Base-by-base conservation (phyloP, 2,888 invertebrate genomes). In the Phengaris arion region DNA sequence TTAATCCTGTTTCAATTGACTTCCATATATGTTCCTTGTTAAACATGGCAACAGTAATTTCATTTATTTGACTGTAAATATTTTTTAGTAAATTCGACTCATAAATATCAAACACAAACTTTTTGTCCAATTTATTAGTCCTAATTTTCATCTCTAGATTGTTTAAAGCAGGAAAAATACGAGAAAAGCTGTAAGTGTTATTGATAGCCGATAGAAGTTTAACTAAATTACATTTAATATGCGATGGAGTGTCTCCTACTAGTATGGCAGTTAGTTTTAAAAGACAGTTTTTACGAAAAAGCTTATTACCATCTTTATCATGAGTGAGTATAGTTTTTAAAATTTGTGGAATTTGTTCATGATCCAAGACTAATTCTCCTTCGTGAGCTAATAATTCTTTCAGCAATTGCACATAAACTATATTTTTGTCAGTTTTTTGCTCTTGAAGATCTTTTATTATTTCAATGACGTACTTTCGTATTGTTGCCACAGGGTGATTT, bases 351-450 rank as follows among this genome's bases (percentile, higher is more conserved):
- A 96, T 86, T 83, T 97, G 97, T 78, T 96, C 95, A 57, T 94
- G 87, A 81, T 97, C 97, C 78, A 96, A 85, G 51, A 94, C 79
- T 64, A 97, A 90, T 83, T 97, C 97, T 75, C 94, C 89, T 77
- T 89, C 89, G 68, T 94, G 93, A 6, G 83, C 79, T n/a, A 87
- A 77, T 0, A 96, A 78, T 81, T 94, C 91, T 76, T 90, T 85
- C 45, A 95, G 79, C 8, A 95, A 80, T 4, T 92, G 84, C 35
- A 89, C 84, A 78, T 94, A 94, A 10, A 90, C 84, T 3, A 89
- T 80, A 1, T 88, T 88, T 52, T 89, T 85, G 75, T 89, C 85
- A 1, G 86, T 83, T 52, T 85, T 83, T 74, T 85, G 84, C 77
- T 86, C 80, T 10, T 89, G 75, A 54, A 94, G 79, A 76, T 82